These are phyloP conservation scores for Argyresthia goedartella DNA, from an alignment of 2,888 invertebrate species.

Conservation along the genomic window DNA sequence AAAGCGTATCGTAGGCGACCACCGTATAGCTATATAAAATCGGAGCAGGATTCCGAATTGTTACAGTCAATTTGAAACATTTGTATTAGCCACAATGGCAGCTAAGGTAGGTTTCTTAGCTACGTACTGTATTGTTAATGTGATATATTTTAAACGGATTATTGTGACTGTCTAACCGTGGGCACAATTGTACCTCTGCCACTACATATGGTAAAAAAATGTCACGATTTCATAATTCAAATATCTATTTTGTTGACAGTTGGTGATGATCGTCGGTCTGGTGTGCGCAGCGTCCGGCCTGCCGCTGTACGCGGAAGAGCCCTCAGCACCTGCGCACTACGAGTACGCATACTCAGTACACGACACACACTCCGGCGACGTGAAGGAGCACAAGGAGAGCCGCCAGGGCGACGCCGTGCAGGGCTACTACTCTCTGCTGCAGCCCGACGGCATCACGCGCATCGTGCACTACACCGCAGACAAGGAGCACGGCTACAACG, in stretches of 20 bases:
- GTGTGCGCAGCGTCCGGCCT: conserved; percentile 29
- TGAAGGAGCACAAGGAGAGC: conserved; percentile 56
- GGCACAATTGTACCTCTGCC: background rate
- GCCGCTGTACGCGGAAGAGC: conserved; percentile 21
- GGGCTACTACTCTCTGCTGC: conserved; percentile 60
- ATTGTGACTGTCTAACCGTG: too few species aligned
- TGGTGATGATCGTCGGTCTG: conserved; percentile 37
- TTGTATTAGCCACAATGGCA: conserved; percentile 45
- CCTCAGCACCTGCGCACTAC: conserved; percentile 43
- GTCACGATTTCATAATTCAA: too few species aligned
- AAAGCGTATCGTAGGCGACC: conserved; percentile 15
- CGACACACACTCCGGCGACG: conserved; percentile 51
- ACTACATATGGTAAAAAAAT: too few species aligned
- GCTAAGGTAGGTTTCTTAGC: conserved; percentile 38
- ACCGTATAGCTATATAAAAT: conserved; percentile 39
- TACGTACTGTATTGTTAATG: background rate
- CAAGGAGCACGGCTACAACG: conserved; percentile 55
- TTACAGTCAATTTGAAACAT: conserved; percentile 37
- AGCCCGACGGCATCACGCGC: conserved; percentile 55
- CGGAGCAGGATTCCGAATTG: conserved; percentile 22
- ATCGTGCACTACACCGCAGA: conserved; percentile 60
- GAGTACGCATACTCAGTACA: conserved; percentile 57
- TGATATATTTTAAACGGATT: background rate
- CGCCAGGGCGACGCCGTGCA: conserved; percentile 53
- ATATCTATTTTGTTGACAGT: conserved; percentile 27